Evolutionary conservation across 2,797 vertebrate species (phyloP).

Genomic region (Danio aesculapii): DNA sequence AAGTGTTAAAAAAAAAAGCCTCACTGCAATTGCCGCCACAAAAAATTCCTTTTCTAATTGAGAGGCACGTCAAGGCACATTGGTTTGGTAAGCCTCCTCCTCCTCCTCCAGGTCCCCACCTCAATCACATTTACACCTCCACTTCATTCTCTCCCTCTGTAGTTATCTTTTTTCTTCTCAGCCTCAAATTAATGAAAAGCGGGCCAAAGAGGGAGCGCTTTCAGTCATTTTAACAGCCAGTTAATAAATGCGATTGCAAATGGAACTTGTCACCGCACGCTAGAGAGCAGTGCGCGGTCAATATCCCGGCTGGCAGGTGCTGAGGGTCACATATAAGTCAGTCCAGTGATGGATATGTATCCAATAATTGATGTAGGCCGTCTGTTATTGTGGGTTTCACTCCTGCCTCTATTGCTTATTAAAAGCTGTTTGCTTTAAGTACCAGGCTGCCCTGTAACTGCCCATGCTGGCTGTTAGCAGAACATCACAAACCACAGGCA

Average conservation of each 20-base stretch:
- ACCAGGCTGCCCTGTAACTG: constrained; percentile 81
- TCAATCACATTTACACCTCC: constrained; percentile 34
- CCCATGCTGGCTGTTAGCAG: constrained; percentile 38
- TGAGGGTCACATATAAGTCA: constrained; percentile 85
- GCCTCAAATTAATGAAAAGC: constrained; percentile 75
- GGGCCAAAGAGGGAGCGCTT: constrained; percentile 66
- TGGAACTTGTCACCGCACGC: constrained; percentile 84
- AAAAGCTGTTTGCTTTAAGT: constrained; percentile 86
- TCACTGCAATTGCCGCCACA: neutral
- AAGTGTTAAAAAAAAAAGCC: neutral
- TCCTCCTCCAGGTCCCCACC: constrained; percentile 17
- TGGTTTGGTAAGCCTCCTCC: constrained; percentile 9
- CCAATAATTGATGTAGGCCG: constrained; percentile 86
- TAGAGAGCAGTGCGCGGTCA: constrained; percentile 78
- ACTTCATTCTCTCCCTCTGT: constrained; percentile 48
- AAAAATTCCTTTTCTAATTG: constrained; percentile 31
- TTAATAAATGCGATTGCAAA: constrained; percentile 88
- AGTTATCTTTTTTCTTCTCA: constrained; percentile 67
- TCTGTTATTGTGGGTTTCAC: constrained; percentile 85
- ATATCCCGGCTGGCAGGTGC: constrained; percentile 84
- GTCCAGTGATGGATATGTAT: constrained; percentile 84
- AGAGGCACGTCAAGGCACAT: constrained; percentile 24
- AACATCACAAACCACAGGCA: constrained; percentile 26
- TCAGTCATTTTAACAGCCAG: constrained; percentile 84
- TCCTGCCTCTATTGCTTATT: constrained; percentile 85